Evolutionary conservation across 2,113 vertebrate genomes (phyloP), one percentile per base, ranked within the genome.

Genomic region (Tinamus guttatus): DNA sequence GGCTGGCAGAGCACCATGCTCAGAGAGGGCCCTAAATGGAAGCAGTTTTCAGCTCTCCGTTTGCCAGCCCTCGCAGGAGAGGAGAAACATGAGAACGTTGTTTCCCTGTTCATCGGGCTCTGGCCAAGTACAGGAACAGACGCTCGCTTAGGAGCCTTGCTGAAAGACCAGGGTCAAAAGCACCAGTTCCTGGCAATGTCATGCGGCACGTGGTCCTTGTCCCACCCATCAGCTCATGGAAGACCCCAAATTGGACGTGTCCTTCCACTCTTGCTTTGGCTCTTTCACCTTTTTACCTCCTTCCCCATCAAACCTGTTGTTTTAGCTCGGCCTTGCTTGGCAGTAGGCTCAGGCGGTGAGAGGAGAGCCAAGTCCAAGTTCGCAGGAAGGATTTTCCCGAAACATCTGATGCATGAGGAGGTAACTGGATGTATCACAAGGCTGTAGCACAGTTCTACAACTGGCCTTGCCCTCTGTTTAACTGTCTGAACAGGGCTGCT

Each of bases 391-490:
- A 49, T 77, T 92, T 92, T 92, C 83, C 54, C 27, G 0, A 8
- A 6, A 22, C 56, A n/a, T 30, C 84, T 47, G 56, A 77, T 49
- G 6, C 4, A 15, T 38, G 40, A 56, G 19, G 9, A 28, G 76
- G 64, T 28, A 54, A 8, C 27, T 0, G 0, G 25, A 2, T n/a
- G 0, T 13, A 14, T 40, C 51, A 5, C 0, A 0, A 59, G 22
- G 38, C 59, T 19, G 16, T 34, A 49, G 21, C 49, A 24, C 49
- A 22, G 54, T 51, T 51, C 36, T 75, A 9, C 41, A 27, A 32
- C 32, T 0, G 0, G 7, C 17, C 36, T 40, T 4, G 9, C 63
- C 43, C 22, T 25, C 1, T 71, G 0, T 25, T 1, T 18, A 2
- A 2, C 24, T 34, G 20, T 22, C 5, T 1, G 2, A 62, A 70